Evolutionary conservation across 92 coral and sea anemone genomes (phyloP), one percentile per base, ranked within the genome.

Genomic region (Muricea muricata): DNA sequence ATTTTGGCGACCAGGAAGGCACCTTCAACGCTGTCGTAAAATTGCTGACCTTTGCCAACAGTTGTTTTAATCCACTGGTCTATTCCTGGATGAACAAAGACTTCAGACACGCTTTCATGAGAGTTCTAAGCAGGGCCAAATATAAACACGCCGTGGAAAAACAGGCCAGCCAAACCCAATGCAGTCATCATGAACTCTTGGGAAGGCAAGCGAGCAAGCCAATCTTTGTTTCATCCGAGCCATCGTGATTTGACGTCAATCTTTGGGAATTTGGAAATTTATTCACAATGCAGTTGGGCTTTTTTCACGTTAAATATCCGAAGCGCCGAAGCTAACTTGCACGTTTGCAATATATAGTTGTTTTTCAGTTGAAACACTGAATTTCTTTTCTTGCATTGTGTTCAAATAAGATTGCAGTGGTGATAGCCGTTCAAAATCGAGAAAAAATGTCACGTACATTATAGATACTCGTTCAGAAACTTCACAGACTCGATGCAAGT

Each of bases 21-120:
- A 1, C 89, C 14, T 83, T 96, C n/a, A 96, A 96, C 79, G 97
- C 99, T 0, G 78, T 93, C 7, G 92, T 96, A 7, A 96, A 96
- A 35, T 47, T 96, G 1, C 87, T 96, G 58, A 96, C 99, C 7
- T 96, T 96, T 28, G 75, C 92, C 0, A 92, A 94, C 29, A 93
- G 98, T 26, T 92, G 94, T 81, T 86, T 90, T 58, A 96, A 96
- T 87, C 99, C 99, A 9, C 65, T 96, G 37, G 90, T 96, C 50
- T 96, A 96, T 88, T 93, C 98, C 35, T 96, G 99, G 99, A 81
- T 97, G 66, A 96, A 93, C 79, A 90, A 80, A 26, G 96, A 96
- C 39, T 96, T 96, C 50, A 82, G 97, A 54, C 90, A 87, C 17
- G 97, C 93, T 0, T 96, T 96, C 69, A 50, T 79, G 12, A 87